These are phyloP conservation scores for Catocala nupta DNA, from an alignment of 2,888 invertebrate genomes.

Conservation along the genomic window DNA sequence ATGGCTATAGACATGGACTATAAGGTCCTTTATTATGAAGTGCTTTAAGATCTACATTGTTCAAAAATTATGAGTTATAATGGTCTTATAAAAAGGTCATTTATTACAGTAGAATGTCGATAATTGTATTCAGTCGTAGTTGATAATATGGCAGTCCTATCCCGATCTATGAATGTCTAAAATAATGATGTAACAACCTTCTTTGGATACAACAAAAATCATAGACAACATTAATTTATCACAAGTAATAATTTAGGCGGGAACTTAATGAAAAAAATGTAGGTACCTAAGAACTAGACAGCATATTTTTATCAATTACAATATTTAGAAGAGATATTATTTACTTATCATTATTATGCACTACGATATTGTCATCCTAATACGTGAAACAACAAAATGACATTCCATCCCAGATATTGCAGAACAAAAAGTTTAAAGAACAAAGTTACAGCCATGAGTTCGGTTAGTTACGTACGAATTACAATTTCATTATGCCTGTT, in stretches of 20 bases:
- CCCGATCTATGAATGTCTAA: conserved; percentile 12
- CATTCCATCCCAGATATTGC: conserved; percentile 82
- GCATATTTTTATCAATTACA: conserved; percentile 69
- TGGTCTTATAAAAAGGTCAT: conserved; percentile 17
- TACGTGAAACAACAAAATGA: conserved; percentile 67
- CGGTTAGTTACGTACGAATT: conserved; percentile 53
- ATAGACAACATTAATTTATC: conserved; percentile 40
- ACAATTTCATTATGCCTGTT: conserved; percentile 46
- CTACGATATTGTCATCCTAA: conserved; percentile 83
- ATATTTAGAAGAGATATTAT: conserved; percentile 65
- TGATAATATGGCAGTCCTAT: conserved; percentile 21
- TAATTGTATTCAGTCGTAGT: conserved; percentile 9
- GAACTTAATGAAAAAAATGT: conserved; percentile 59
- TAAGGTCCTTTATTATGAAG: no score
- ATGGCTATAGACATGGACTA: no score
- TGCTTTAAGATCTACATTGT: background rate
- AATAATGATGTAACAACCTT: conserved; percentile 16
- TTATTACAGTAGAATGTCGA: conserved; percentile 20
- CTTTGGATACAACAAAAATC: conserved; percentile 35
- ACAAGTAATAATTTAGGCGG: conserved; percentile 60
- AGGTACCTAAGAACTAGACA: conserved; percentile 71
- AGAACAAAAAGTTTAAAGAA: conserved; percentile 63
- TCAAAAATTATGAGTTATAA: conserved; percentile 1
- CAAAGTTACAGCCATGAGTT: conserved; percentile 69
- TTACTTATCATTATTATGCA: conserved; percentile 66